These are phyloP conservation scores for Danio choprae DNA, from an alignment of 2,797 vertebrate species.

Conservation along the genomic window DNA sequence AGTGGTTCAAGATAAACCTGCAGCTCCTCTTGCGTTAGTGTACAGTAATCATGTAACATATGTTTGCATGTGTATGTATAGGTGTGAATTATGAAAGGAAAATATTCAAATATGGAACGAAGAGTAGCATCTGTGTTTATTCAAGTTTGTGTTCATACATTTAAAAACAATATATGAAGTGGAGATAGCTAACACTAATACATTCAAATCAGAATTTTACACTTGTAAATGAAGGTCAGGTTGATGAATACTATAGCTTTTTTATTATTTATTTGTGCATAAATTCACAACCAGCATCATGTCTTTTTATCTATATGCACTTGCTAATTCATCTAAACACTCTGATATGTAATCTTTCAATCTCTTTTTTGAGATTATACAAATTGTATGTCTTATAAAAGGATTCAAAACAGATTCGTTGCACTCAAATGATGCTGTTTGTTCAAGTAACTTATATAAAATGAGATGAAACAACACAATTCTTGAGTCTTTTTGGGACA, in stretches of 20 bases:
- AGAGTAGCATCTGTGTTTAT: not conserved
- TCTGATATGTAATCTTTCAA: too few species aligned
- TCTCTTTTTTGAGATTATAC: too few species aligned
- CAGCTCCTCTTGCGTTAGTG: not conserved
- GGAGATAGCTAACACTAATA: not conserved
- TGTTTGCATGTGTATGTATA: not conserved
- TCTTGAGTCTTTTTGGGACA: not conserved
- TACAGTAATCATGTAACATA: not conserved
- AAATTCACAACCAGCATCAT: too few species aligned
- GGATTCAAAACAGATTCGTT: too few species aligned
- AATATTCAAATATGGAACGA: conserved; percentile 8
- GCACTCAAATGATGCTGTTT: too few species aligned
- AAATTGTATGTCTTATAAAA: too few species aligned
- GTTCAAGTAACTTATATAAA: too few species aligned
- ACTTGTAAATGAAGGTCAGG: not conserved
- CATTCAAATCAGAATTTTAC: not conserved
- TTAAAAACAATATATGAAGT: not conserved
- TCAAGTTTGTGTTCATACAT: not conserved
- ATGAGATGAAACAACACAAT: too few species aligned
- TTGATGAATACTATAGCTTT: not conserved
- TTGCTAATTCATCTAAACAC: too few species aligned
- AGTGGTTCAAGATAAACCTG: not conserved
- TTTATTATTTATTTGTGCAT: not conserved
- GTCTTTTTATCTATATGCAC: too few species aligned
- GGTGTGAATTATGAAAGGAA: not conserved